phyloP scores from a whole-genome alignment of 2,113 vertebrate species.

The Okapia johnstoni region DNA sequence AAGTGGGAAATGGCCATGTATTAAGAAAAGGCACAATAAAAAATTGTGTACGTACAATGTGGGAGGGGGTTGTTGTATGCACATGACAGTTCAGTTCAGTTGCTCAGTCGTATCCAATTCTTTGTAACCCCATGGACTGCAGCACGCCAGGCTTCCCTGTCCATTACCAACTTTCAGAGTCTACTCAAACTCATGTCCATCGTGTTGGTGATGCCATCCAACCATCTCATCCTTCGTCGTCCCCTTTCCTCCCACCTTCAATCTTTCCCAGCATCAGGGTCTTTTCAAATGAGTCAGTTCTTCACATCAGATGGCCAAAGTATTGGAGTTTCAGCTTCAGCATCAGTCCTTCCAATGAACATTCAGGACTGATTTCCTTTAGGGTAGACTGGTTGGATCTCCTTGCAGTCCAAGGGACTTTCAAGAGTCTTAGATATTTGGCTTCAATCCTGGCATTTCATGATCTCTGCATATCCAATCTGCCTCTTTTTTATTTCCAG shows the following conservation, averaged over 20 bases:
- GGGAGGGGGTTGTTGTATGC: background rate
- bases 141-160: background rate
- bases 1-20: background rate
- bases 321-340: background rate
- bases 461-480: too few relatives aligned
- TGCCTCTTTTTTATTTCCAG: too few relatives aligned
- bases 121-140: background rate
- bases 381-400: background rate
- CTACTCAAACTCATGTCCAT: background rate
- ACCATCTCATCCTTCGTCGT: background rate
- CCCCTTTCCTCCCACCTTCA: background rate
- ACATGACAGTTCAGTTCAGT: background rate
- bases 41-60: background rate
- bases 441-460: too few relatives aligned
- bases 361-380: background rate
- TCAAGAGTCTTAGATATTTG: too few relatives aligned
- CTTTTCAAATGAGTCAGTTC: background rate
- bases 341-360: background rate
- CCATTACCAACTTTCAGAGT: background rate
- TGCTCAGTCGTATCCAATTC: background rate
- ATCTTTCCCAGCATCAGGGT: background rate
- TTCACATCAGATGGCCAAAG: background rate
- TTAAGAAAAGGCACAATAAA: background rate
- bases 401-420: background rate
- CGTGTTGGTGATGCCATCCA: background rate